Base-by-base conservation (phyloP, 2,113 vertebrate genomes). In the Crotophaga sulcirostris region DNA sequence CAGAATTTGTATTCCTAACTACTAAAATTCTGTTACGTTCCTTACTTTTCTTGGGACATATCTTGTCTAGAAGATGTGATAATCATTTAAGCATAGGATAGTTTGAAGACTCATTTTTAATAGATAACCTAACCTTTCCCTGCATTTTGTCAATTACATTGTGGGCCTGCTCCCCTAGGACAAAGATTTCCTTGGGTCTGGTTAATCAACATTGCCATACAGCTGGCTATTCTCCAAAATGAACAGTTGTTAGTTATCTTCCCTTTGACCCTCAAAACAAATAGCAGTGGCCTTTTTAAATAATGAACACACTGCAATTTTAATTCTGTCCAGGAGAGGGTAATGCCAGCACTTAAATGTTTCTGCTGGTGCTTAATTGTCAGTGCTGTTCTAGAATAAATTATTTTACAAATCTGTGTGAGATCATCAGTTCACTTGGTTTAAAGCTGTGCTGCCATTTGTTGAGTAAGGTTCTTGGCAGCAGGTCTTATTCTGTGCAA, bases 241-340 rank as follows among this genome's bases (percentile, higher is more conserved):
- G 25, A 90, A 10, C 8, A 68, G 2, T 45, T 72, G 16, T 29
- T 49, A 51, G 19, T 66, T 70, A 28, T 44, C 33, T 40, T 52
- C 17, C 17, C 23, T 47, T 64, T 67, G 25, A 13, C 16, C 13
- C 47, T 45, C 77, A 45, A 62, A 51, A 67, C 13, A 28, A 56
- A 9, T 13, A 74, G 11, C 8, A n/a, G 11, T 4, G 10, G 31
- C n/a, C 6, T 77, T 81, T 63, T 36, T 10, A 8, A 24, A 5
- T 36, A 2, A 4, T 18, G 6, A 56, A 3, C 14, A n/a, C 0
- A 1, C 54, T 91, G 80, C 84, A 80, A 0, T 91, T 33, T 83
- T 70, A 74, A 28, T 8, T 45, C 19, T 70, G 49, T 76, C 87
- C 94, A n/a, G 18, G 52, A 75, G 89, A 94, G 91, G 89, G 81